These are phyloP conservation scores for Melanotus villosus DNA, from an alignment of 2,888 invertebrate species.

Conservation along the genomic window DNA sequence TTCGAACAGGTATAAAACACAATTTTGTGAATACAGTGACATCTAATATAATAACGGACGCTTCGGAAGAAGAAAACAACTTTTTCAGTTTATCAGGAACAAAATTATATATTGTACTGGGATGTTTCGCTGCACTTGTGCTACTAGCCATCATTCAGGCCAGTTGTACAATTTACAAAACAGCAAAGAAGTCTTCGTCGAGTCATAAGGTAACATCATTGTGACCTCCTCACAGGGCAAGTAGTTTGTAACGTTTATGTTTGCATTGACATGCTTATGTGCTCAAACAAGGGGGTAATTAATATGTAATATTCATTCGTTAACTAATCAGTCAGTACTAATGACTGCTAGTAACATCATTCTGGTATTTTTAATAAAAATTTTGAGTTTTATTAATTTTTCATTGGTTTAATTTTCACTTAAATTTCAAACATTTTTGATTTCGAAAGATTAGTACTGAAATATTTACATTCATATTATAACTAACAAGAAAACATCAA, in stretches of 20 bases:
- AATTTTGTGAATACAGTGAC: conserved; percentile 69
- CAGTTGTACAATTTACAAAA: conserved; percentile 84
- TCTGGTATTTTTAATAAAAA: too few species aligned
- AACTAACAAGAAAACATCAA: too few species aligned
- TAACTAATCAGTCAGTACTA: conserved; percentile 12
- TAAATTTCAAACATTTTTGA: too few species aligned
- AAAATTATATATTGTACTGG: conserved; percentile 86
- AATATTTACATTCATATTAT: too few species aligned
- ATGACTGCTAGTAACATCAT: not conserved
- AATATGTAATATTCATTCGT: conserved; percentile 14
- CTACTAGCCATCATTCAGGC: conserved; percentile 88
- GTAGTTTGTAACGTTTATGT: conserved; percentile 57
- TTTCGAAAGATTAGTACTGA: too few species aligned
- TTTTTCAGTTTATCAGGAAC: conserved; percentile 80
- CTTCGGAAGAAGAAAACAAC: conserved; percentile 63
- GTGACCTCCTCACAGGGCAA: conserved; percentile 62
- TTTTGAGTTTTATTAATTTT: too few species aligned
- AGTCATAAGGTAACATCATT: conserved; percentile 78
- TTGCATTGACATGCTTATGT: conserved; percentile 30
- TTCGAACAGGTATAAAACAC: not conserved
- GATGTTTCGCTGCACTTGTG: conserved; percentile 84
- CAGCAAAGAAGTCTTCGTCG: conserved; percentile 71
- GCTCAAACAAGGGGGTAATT: conserved; percentile 5
- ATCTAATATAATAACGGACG: conserved; percentile 67
- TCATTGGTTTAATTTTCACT: too few species aligned